phyloP scores from a whole-genome alignment of 2,113 vertebrate genomes.

The Halcyon senegalensis region DNA sequence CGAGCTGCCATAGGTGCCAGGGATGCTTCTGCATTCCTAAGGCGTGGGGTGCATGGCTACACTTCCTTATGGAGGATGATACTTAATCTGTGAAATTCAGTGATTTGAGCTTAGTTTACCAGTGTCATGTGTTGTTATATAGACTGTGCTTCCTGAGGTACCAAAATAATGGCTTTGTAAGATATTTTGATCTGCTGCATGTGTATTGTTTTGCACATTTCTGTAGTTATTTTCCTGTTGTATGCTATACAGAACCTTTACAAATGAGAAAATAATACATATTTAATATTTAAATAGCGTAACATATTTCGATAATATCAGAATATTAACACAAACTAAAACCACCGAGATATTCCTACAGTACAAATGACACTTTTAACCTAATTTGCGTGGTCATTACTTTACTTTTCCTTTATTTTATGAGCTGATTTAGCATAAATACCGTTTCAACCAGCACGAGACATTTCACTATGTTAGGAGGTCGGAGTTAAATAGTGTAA shows the following conservation, averaged over 20 bases:
- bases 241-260: background rate
- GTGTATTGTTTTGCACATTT: background rate
- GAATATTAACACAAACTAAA: background rate
- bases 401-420: background rate
- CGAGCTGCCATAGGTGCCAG: background rate
- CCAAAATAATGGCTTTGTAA: background rate
- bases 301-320: background rate
- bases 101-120: background rate
- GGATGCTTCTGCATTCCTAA: background rate
- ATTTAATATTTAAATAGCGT: background rate
- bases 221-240: background rate
- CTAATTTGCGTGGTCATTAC: background rate
- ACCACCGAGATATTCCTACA: background rate
- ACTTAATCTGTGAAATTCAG: background rate
- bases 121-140: background rate
- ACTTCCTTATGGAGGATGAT: background rate
- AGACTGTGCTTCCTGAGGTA: background rate
- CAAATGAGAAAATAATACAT: background rate
- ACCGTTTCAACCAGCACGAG: background rate
- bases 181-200: background rate
- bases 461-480: background rate
- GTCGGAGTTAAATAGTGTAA: background rate
- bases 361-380: background rate
- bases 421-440: background rate
- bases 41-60: background rate